Evolutionary conservation across 2,113 vertebrate genomes (phyloP).

Genomic region (Lophochroa leadbeateri): DNA sequence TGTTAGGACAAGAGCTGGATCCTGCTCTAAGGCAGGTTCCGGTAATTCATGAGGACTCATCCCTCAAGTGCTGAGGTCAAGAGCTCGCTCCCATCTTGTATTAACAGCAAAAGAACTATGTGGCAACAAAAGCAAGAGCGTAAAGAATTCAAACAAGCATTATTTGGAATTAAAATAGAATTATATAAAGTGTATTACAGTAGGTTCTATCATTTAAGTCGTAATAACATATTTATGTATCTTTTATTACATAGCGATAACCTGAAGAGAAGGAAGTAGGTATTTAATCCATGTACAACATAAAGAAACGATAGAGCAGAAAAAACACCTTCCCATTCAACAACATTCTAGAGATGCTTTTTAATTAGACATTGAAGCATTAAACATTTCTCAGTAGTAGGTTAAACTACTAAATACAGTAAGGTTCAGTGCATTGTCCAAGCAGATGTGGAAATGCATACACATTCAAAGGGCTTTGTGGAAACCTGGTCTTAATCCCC

Average conservation of each 20-base stretch:
- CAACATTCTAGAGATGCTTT: constrained; percentile 55
- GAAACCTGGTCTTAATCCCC: neutral
- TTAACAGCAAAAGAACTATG: neutral
- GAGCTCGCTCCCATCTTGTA: neutral
- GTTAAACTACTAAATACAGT: neutral
- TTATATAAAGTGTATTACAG: constrained; percentile 14
- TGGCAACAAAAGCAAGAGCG: neutral
- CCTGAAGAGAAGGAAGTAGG: neutral
- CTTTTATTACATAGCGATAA: constrained; percentile 17
- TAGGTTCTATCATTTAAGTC: neutral
- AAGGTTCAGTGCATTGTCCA: constrained; percentile 1
- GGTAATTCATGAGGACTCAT: rapidly evolving
- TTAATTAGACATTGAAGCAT: constrained; percentile 64
- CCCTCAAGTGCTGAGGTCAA: neutral
- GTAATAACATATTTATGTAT: constrained; percentile 14
- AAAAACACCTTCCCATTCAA: constrained; percentile 25
- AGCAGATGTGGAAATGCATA: constrained; percentile 18
- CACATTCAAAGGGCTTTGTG: constrained; percentile 39
- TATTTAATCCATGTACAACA: neutral
- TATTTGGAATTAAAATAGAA: constrained; percentile 14
- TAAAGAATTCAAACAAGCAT: neutral
- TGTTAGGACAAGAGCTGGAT: neutral
- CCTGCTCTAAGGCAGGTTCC: neutral
- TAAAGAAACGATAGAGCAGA: constrained; percentile 4
- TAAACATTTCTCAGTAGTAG: constrained; percentile 32